phyloP scores from a whole-genome alignment of 2,113 vertebrate species.

The Columba livia region DNA sequence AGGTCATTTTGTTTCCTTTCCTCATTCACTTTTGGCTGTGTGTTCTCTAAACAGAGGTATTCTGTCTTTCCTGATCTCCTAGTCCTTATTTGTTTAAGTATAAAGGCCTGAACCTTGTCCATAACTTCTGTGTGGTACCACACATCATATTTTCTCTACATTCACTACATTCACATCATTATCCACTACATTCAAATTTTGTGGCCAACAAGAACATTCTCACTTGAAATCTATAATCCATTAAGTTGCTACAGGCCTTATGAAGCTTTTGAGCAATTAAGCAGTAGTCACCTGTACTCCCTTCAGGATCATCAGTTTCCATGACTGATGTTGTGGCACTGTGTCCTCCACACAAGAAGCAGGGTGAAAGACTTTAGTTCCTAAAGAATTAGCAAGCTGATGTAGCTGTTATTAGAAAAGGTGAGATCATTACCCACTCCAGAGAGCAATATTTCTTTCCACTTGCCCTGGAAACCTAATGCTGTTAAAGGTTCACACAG shows the following conservation, averaged over 20 bases:
- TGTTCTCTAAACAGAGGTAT: not conserved
- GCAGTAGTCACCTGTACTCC: not conserved
- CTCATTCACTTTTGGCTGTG: not conserved
- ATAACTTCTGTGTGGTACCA: not conserved
- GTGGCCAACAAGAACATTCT: not conserved
- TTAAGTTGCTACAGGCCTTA: not conserved
- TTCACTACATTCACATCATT: not conserved
- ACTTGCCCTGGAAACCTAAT: not conserved
- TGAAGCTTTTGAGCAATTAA: not conserved
- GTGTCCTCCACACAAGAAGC: not conserved
- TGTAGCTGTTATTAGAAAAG: not conserved
- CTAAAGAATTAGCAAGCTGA: not conserved
- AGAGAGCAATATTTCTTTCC: not conserved
- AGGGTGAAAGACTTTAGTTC: not conserved
- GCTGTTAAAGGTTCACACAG: rapidly evolving
- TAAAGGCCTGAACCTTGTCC: not conserved
- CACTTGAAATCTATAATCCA: not conserved
- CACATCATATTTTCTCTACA: not conserved
- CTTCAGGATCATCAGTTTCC: not conserved
- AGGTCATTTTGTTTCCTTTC: not conserved
- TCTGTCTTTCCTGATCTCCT: not conserved
- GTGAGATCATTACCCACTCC: not conserved
- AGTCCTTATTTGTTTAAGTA: not conserved
- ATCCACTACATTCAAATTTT: not conserved
- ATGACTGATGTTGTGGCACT: not conserved